These are phyloP conservation scores for Solenodon paradoxus DNA, from an alignment of 2,113 vertebrate genomes.

Conservation along the genomic window DNA sequence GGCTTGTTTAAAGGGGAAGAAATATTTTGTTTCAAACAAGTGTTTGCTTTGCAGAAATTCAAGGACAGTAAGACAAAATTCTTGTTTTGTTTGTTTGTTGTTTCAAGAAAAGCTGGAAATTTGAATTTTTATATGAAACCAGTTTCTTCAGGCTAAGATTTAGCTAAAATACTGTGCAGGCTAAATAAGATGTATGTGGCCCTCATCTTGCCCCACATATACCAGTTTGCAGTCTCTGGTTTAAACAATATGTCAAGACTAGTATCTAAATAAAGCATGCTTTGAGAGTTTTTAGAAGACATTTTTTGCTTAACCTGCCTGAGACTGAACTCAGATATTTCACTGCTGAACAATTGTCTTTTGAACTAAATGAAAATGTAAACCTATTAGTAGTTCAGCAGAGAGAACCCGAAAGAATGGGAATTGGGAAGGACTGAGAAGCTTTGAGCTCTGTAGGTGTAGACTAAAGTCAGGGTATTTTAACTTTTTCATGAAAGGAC, in stretches of 20 bases:
- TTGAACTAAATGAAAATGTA: neutral
- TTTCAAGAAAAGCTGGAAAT: neutral
- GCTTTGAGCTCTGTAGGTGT: neutral
- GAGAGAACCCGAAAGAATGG: neutral
- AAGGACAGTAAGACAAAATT: neutral
- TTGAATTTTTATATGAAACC: neutral
- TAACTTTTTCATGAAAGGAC: neutral
- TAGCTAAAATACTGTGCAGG: neutral
- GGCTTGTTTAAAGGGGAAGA: neutral
- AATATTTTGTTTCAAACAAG: neutral
- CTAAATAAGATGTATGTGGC: neutral
- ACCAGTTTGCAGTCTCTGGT: neutral
- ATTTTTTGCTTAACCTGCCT: neutral
- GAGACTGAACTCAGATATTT: neutral
- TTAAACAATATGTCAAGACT: neutral
- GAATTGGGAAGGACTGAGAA: neutral
- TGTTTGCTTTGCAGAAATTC: neutral
- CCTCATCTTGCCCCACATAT: neutral
- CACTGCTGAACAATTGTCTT: neutral
- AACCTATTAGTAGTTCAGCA: neutral
- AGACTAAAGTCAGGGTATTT: neutral
- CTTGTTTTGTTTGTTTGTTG: neutral
- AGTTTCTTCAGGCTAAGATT: neutral
- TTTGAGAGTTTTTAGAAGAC: neutral
- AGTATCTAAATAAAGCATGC: neutral